Base-by-base conservation (phyloP, 2,888 invertebrate genomes). In the Syrphus vitripennis region DNA sequence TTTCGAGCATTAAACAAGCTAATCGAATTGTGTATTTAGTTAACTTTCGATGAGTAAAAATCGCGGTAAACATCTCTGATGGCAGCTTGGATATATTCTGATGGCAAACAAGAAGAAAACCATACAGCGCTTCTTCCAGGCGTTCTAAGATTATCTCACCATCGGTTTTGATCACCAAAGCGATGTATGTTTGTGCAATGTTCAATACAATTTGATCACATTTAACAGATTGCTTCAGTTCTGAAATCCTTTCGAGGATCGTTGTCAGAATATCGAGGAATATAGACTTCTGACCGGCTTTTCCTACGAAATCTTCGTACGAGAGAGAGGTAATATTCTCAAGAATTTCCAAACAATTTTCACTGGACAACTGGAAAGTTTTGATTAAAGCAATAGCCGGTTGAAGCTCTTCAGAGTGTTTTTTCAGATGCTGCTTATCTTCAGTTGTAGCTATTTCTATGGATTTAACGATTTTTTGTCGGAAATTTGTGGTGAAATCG, bases 41-140 rank as follows among this genome's bases (percentile, higher is more conserved):
- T 14, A 94, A 89, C 81, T 93, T 93, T n/a, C 92, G 88, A n/a
- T 89, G 87, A 3, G 93, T 91, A 87, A 95, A 93, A 78, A 95
- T 93, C 61, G 93, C 92, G 86, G 92, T 92, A 87, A 95, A 95
- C 75, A 94, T 91, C 75, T 94, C 93, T n/a, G 91, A 91, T 16
- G 93, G 91, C 12, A 96, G 90, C 16, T 91, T 90, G 14, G 91
- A 89, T 4, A 95, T 93, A 88, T 93, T 93, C 89, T 95, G 94
- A 45, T 96, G 95, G 92, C 94, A 95, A 67, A 92, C 93, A 79
- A 93, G 90, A 19, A 96, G 93, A 90, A 95, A 96, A 80, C 92
- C 90, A 12, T 93, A 90, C 10, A 96, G 90, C 2, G 93, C 91
- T 5, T 90, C 91, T 88, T 95, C 95, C 88, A 96, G 91, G 53